phyloP scores from a whole-genome alignment of 2,797 vertebrate species.

The Poeciliopsis gracilis region DNA sequence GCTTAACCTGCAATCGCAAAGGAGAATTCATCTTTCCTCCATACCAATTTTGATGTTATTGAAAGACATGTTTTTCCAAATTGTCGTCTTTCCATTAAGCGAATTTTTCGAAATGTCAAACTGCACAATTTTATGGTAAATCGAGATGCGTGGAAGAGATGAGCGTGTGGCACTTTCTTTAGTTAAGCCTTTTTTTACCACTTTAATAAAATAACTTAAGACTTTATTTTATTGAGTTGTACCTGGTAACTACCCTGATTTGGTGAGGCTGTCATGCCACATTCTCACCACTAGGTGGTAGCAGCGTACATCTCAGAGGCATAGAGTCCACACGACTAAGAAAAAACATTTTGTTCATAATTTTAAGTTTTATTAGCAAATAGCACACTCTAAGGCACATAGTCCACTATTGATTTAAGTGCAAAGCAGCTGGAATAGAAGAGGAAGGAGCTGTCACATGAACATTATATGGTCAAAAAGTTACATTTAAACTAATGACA shows the following conservation, averaged over 20 bases:
- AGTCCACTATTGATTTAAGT: background rate
- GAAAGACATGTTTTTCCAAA: too few relatives aligned
- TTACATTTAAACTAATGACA: constrained; percentile 1
- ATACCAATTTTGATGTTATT: too few relatives aligned
- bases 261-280: background rate
- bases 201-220: too few relatives aligned
- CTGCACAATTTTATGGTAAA: too few relatives aligned
- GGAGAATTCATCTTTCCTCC: too few relatives aligned
- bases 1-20: too few relatives aligned
- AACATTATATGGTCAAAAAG: background rate
- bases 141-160: background rate
- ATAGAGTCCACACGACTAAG: background rate
- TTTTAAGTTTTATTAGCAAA: constrained; percentile 46
- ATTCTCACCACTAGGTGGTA: constrained; percentile 1
- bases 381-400: constrained; percentile 20
- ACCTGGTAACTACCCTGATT: background rate
- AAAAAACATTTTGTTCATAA: constrained; percentile 6
- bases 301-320: background rate
- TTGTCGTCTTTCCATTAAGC: too few relatives aligned
- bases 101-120: too few relatives aligned
- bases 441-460: constrained; percentile 2
- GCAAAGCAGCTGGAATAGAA: constrained; percentile 10
- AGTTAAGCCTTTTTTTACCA: background rate
- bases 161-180: background rate
- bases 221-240: background rate